Base-by-base conservation (phyloP, 1,140 invertebrate genomes). In the Halyomorpha halys region DNA sequence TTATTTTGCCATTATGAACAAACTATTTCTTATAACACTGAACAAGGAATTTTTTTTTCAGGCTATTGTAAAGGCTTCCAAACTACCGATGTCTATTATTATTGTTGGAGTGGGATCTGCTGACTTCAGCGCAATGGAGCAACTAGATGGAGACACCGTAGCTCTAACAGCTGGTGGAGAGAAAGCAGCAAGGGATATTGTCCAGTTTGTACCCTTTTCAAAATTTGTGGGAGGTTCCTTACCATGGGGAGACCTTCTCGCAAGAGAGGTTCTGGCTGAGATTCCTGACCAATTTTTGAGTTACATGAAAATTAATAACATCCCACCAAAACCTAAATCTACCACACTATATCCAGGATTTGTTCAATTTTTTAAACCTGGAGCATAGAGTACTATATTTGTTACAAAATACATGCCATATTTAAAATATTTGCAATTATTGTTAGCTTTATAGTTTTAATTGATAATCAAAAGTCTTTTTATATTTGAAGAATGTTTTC, bases 251-350 rank as follows among this genome's bases (percentile, higher is more conserved):
- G 59, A 60, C 9, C 64, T 67, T n/a, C 68, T 74, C n/a, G 72
- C 73, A 21, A 71, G 69, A 62, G 73, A 74, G 67, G 73, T 74
- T 5, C 61, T 74, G 18, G 73, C 80, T 73, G 83, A 85, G 74
- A 77, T 85, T 39, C 83, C 83, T 15, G 76, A 76, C n/a, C 83
- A 85, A 70, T 74, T 85, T 47, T 68, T 80, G 13, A 75, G 77
- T 1, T 84, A 78, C 70, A 84, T 84, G 82, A 83, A 81, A 66
- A 73, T 72, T 34, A 74, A 76, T 49, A 73, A 73, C 15, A 74
- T 82, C 44, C 72, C 73, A 65, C 81, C 81, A 14, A 75, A 75
- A 62, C 69, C 66, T 18, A 56, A 56, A 16, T 23, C 53, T 21
- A 9, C 23, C 1, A 9, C 23, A 4, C 1, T 56, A 19, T 16